Percentiles rank a stretch among this genome's conserved stretches.
phyloP scores from a whole-genome alignment of 2,113 vertebrate species.

The Lophura nycthemera region DNA sequence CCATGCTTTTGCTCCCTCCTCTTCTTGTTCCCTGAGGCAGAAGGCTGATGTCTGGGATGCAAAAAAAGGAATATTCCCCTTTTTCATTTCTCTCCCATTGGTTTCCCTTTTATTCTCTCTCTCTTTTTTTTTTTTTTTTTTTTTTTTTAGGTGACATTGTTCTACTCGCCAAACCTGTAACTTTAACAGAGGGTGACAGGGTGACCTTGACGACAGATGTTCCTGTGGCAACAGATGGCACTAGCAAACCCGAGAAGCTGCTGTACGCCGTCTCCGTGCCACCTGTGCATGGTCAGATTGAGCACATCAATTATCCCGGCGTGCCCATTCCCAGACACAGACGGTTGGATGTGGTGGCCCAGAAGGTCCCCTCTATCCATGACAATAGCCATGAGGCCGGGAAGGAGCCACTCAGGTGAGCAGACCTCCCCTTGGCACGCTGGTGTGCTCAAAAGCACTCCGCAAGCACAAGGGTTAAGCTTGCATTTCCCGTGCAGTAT shows the following conservation, averaged over 20 bases:
- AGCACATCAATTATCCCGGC: slow-evolving; percentile 86
- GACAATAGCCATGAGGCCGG: slow-evolving; percentile 83
- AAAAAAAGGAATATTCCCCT: slow-evolving; percentile 6
- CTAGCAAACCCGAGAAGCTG: slow-evolving; percentile 89
- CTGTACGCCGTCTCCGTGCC: slow-evolving; percentile 85
- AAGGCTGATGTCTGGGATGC: not conserved
- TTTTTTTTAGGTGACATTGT: slow-evolving; percentile 85
- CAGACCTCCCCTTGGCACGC: slow-evolving; percentile 10
- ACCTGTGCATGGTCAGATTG: slow-evolving; percentile 90
- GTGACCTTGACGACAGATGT: slow-evolving; percentile 93
- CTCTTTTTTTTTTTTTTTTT: not conserved
- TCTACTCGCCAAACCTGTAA: slow-evolving; percentile 87
- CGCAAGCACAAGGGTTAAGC: slow-evolving; percentile 16
- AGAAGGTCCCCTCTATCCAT: slow-evolving; percentile 83
- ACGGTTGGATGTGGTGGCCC: slow-evolving; percentile 91
- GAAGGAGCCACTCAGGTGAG: slow-evolving; percentile 87
- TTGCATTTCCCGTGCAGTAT: not conserved
- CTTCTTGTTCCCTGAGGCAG: not conserved
- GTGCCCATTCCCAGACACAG: slow-evolving; percentile 84
- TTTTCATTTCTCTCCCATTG: not conserved
- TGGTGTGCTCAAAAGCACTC: not conserved
- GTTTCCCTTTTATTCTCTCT: slow-evolving; percentile 19
- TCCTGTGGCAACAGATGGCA: slow-evolving; percentile 91
- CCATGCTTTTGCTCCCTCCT: not conserved
- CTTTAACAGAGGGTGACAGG: slow-evolving; percentile 91